Conservation (phyloP, 2,113 vertebrate genomes). For the Pteronura brasiliensis region DNA sequence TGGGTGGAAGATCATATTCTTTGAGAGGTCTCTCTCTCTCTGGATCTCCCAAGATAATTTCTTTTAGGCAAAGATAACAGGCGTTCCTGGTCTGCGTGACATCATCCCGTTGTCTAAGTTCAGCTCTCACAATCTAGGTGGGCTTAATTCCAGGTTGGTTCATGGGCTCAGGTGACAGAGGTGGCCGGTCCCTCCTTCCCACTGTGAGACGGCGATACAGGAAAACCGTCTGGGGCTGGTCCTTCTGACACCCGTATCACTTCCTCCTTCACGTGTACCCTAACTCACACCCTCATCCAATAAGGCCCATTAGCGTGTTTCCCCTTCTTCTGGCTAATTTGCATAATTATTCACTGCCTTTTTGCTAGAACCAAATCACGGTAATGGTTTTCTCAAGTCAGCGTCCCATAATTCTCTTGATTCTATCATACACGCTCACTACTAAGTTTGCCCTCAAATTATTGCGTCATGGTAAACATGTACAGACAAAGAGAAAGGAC, state of each 20-base stretch:
- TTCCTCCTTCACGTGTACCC: slow-evolving; percentile 53
- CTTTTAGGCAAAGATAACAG: slow-evolving; percentile 49
- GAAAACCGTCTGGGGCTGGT: slow-evolving; percentile 51
- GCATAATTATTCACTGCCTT: slow-evolving; percentile 80
- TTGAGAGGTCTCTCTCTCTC: slow-evolving; percentile 54
- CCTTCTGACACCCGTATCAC: slow-evolving; percentile 45
- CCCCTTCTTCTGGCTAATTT: slow-evolving; percentile 80
- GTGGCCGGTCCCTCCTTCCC: slow-evolving; percentile 15
- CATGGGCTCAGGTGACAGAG: slow-evolving; percentile 38
- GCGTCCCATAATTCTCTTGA: slow-evolving; percentile 78
- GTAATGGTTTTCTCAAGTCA: slow-evolving; percentile 69
- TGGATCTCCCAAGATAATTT: not conserved
- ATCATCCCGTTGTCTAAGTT: slow-evolving; percentile 43
- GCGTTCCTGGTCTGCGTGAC: slow-evolving; percentile 61
- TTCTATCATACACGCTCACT: slow-evolving; percentile 87
- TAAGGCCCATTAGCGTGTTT: slow-evolving; percentile 77
- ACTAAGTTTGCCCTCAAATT: slow-evolving; percentile 88
- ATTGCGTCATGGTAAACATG: slow-evolving; percentile 89
- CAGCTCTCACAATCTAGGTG: slow-evolving; percentile 46
- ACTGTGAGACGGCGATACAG: not conserved
- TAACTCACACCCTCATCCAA: slow-evolving; percentile 67
- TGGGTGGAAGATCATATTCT: slow-evolving; percentile 48
- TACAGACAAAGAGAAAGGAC: slow-evolving; percentile 87
- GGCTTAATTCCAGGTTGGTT: slow-evolving; percentile 61
- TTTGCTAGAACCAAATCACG: slow-evolving; percentile 75